phyloP scores from a whole-genome alignment of 2,797 vertebrate species.

The Cephalopachus bancanus region DNA sequence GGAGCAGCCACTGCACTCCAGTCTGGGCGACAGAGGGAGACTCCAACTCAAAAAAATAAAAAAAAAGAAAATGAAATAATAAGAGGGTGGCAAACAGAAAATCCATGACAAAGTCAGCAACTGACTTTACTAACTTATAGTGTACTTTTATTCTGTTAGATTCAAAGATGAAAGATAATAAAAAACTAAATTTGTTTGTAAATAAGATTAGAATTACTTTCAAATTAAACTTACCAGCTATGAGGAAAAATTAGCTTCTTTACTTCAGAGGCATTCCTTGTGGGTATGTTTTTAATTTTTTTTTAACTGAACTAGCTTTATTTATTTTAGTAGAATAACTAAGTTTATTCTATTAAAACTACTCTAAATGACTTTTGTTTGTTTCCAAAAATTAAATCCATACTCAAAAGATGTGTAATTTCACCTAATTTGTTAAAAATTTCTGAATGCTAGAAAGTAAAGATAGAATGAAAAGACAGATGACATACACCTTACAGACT shows the following conservation, averaged over 20 bases:
- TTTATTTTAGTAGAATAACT: not conserved
- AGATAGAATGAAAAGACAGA: not conserved
- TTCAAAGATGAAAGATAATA: not conserved
- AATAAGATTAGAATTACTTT: not conserved
- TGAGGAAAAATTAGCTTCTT: not conserved
- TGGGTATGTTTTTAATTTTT: not conserved
- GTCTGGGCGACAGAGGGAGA: no score
- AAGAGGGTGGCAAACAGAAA: not conserved
- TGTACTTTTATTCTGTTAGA: not conserved
- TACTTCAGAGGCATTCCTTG: not conserved
- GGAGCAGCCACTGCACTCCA: no score
- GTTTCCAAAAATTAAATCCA: conserved; percentile 20
- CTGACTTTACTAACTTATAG: not conserved
- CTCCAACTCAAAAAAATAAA: no score
- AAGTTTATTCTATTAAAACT: conserved; percentile 25
- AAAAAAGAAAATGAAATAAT: not conserved
- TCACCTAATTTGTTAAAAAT: not conserved
- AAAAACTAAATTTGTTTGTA: not conserved
- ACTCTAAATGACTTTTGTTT: not conserved
- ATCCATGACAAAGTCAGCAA: not conserved
- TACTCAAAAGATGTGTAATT: not conserved
- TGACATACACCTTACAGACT: not conserved
- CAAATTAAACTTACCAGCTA: not conserved
- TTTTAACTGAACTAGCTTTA: not conserved
- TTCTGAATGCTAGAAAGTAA: conserved; percentile 14